These are phyloP conservation scores for Struthidea cinerea DNA, from an alignment of 2,113 vertebrate genomes.

Conservation along the genomic window DNA sequence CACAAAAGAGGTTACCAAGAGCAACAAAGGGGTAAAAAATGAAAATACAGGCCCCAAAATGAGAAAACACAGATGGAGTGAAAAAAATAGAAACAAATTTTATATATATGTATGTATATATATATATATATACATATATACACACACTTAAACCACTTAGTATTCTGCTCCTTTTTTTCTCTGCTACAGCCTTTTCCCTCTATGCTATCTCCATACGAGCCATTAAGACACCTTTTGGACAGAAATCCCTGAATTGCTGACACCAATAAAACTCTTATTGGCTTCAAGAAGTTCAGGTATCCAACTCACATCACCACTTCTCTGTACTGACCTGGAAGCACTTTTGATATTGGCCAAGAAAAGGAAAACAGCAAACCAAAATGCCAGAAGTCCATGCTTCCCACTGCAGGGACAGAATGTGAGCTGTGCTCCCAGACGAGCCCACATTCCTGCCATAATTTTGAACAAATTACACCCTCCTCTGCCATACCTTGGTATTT, in stretches of 20 bases:
- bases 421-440: neutral
- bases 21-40: neutral
- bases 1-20: neutral
- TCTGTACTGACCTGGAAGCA: neutral
- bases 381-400: neutral
- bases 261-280: neutral
- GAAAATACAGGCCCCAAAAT: neutral
- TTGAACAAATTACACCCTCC: neutral
- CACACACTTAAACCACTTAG: neutral
- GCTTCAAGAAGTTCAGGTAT: neutral
- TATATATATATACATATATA: neutral
- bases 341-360: neutral
- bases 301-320: neutral
- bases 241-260: neutral
- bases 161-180: neutral
- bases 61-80: neutral
- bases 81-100: neutral
- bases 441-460: neutral
- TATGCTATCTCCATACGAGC: fast-evolving
- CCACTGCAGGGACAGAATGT: neutral
- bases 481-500: neutral
- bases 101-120: neutral
- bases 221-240: neutral
- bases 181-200: neutral
- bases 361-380: neutral